Evolutionary conservation across 53 echinoderm and acorn worm genomes (phyloP).

Genomic region (Zoroaster sp.): DNA sequence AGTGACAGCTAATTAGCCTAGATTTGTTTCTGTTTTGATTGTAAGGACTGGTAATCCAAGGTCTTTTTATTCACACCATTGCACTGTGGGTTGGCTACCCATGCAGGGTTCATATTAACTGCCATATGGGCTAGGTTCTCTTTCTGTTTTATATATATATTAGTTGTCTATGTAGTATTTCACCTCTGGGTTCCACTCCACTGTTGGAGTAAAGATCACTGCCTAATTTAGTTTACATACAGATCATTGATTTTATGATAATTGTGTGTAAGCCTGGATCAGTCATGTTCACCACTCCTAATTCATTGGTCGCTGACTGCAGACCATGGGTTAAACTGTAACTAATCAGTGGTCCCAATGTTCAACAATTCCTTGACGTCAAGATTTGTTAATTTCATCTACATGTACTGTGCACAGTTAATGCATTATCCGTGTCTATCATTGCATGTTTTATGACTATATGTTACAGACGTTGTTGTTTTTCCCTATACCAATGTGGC

Average conservation of each 20-base stretch:
- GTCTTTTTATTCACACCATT: background rate
- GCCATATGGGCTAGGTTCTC: background rate
- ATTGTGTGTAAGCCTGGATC: background rate
- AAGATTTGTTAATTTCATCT: no score
- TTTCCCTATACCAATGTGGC: no score
- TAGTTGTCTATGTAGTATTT: background rate
- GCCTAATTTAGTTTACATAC: background rate
- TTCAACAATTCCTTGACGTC: no score
- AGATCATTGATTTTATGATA: slow-evolving; percentile 2
- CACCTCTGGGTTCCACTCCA: background rate
- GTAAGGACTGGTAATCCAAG: background rate
- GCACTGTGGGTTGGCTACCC: background rate
- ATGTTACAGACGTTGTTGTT: no score
- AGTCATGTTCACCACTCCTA: background rate
- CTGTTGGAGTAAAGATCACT: background rate
- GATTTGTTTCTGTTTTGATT: slow-evolving; percentile 4
- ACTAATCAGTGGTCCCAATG: slow-evolving; percentile 2
- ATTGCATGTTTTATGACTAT: no score
- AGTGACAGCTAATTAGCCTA: slow-evolving; percentile 28
- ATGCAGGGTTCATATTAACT: background rate
- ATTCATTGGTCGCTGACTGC: background rate
- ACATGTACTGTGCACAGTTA: no score
- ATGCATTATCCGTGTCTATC: no score
- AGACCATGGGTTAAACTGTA: background rate
- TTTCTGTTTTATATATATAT: background rate